Evolutionary conservation across 1,140 invertebrate species (phyloP).

Genomic region (Ylistrum balloti): DNA sequence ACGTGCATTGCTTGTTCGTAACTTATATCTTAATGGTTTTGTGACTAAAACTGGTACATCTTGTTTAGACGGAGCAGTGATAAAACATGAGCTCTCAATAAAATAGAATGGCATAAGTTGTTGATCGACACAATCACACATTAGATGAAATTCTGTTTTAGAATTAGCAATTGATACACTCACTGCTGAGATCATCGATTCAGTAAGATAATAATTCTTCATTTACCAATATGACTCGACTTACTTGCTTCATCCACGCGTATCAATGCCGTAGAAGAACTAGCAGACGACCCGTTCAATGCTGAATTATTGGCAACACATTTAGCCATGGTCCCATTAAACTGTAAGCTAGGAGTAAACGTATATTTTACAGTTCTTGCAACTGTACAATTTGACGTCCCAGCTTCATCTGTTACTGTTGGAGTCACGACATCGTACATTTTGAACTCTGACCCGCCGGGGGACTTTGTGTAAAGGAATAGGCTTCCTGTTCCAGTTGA

Average conservation of each 20-base stretch:
- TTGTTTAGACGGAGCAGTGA: too few relatives aligned
- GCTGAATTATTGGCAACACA: background rate
- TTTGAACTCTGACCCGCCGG: background rate
- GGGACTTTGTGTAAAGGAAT: background rate
- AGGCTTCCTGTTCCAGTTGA: background rate
- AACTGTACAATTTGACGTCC: background rate
- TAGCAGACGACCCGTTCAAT: background rate
- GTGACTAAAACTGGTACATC: too few relatives aligned
- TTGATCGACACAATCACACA: too few relatives aligned
- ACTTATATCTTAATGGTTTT: too few relatives aligned
- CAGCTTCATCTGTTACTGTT: background rate
- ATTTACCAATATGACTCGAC: too few relatives aligned
- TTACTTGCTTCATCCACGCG: background rate
- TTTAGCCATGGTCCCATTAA: constrained; percentile 16
- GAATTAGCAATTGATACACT: too few relatives aligned
- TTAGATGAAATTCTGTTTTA: too few relatives aligned
- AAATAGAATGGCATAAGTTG: too few relatives aligned
- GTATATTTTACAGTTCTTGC: background rate
- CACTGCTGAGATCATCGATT: too few relatives aligned
- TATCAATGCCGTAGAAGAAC: background rate
- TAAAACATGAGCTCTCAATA: too few relatives aligned
- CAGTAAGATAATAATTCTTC: too few relatives aligned
- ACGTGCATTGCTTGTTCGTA: too few relatives aligned
- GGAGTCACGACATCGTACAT: background rate
- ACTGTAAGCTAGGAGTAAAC: background rate